Conservation (phyloP, 2,797 vertebrate genomes). For the Rachycentron canadum region DNA sequence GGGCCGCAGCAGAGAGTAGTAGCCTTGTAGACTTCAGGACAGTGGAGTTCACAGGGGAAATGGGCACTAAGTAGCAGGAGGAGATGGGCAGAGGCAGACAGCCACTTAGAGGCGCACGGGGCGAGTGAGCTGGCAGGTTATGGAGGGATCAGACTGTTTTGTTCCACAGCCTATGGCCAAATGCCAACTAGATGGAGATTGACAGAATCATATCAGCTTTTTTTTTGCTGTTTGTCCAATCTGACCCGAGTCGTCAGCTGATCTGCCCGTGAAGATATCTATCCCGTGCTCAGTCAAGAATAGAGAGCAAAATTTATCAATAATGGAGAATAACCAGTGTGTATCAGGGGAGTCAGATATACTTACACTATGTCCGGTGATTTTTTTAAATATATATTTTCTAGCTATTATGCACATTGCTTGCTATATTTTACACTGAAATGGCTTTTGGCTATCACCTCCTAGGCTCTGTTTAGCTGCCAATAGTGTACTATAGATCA, state of each 20-base stretch:
- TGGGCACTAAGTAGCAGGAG: conserved; percentile 43
- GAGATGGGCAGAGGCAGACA: conserved; percentile 47
- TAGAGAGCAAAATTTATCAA: conserved; percentile 8
- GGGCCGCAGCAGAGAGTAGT: conserved; percentile 39
- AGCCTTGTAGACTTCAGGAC: conserved; percentile 26
- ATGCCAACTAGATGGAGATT: conserved; percentile 22
- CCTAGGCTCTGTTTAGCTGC: background rate
- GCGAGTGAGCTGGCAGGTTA: conserved; percentile 39
- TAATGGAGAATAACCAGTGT: background rate
- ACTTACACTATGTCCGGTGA: background rate
- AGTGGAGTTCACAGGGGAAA: conserved; percentile 47
- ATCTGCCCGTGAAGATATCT: conserved; percentile 9
- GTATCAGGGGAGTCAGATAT: background rate
- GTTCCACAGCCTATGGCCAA: conserved; percentile 26
- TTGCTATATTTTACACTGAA: background rate
- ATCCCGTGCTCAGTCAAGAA: background rate
- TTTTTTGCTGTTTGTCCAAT: conserved; percentile 8
- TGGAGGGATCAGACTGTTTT: conserved; percentile 36
- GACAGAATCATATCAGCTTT: conserved; percentile 31
- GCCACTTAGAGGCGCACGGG: conserved; percentile 50
- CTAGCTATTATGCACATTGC: background rate
- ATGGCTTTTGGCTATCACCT: background rate
- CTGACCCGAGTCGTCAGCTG: conserved; percentile 25
- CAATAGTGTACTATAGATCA: background rate
- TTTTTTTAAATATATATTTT: background rate